phyloP scores from a whole-genome alignment of 1,140 invertebrate genomes.

The Lanistes nyassanus region DNA sequence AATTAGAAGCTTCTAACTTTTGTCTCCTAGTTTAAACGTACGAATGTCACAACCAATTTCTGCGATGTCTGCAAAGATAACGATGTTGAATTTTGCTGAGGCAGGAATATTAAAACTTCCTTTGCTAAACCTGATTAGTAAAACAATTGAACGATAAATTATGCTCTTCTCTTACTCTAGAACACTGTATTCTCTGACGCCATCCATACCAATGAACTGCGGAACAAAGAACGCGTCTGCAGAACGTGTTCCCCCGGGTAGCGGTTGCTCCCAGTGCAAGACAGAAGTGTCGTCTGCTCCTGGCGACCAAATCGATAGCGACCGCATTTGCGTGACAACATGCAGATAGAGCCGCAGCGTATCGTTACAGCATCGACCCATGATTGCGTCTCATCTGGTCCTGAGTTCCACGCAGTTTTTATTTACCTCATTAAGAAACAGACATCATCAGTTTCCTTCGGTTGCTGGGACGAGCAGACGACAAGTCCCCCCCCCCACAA shows the following conservation, averaged over 20 bases:
- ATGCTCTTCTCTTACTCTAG: background rate
- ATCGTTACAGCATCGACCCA: background rate
- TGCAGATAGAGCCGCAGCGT: background rate
- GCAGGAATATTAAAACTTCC: background rate
- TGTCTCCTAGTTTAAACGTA: too few relatives aligned
- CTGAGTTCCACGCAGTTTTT: too few relatives aligned
- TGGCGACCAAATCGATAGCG: constrained; percentile 4
- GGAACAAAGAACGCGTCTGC: background rate
- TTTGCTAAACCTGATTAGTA: background rate
- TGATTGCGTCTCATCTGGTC: background rate
- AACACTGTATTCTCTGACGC: background rate
- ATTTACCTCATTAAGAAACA: too few relatives aligned
- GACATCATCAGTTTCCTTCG: too few relatives aligned
- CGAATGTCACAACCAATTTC: too few relatives aligned
- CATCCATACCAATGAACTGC: background rate
- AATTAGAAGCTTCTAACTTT: too few relatives aligned
- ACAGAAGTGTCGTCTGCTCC: constrained; percentile 2
- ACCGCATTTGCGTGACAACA: constrained; percentile 6
- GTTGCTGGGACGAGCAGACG: too few relatives aligned
- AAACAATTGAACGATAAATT: background rate
- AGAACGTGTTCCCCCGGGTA: background rate
- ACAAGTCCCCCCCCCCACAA: background rate
- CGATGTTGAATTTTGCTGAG: too few relatives aligned
- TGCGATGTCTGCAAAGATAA: too few relatives aligned
- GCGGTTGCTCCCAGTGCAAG: background rate